phyloP scores from a whole-genome alignment of 1,140 invertebrate genomes.

The Drosophila takahashii region DNA sequence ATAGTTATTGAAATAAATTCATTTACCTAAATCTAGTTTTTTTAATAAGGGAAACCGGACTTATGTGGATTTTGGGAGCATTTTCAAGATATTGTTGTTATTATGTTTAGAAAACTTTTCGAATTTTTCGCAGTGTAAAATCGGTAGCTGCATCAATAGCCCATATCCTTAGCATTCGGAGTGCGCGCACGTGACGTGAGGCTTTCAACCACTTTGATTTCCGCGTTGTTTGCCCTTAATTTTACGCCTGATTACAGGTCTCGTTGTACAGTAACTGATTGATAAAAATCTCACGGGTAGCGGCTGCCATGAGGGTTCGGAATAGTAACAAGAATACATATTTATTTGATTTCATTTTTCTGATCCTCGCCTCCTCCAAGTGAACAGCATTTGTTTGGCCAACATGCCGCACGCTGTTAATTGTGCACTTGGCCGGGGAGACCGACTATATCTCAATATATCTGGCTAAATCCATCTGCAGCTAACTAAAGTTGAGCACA shows the following conservation, averaged over 20 bases:
- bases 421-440: constrained; percentile 40
- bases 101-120: background rate
- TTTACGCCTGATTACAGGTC: constrained; percentile 71
- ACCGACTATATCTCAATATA: constrained; percentile 24
- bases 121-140: background rate
- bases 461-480: constrained; percentile 51
- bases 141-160: background rate
- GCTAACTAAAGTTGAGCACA: constrained; percentile 63
- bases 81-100: no score
- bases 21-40: no score
- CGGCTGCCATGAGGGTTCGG: constrained; percentile 19
- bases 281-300: constrained; percentile 76
- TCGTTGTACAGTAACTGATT: constrained; percentile 42
- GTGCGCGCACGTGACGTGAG: constrained; percentile 71
- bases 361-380: constrained; percentile 26
- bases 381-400: constrained; percentile 68
- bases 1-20: no score
- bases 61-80: no score
- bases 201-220: constrained; percentile 72
- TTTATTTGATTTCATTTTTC: constrained; percentile 29
- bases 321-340: constrained; percentile 20
- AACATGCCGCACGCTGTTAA: constrained; percentile 45
- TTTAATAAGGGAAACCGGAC: no score
- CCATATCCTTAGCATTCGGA: constrained; percentile 65
- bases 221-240: constrained; percentile 68